phyloP scores from a whole-genome alignment of 1,140 invertebrate genomes.

The Apis cerana region DNA sequence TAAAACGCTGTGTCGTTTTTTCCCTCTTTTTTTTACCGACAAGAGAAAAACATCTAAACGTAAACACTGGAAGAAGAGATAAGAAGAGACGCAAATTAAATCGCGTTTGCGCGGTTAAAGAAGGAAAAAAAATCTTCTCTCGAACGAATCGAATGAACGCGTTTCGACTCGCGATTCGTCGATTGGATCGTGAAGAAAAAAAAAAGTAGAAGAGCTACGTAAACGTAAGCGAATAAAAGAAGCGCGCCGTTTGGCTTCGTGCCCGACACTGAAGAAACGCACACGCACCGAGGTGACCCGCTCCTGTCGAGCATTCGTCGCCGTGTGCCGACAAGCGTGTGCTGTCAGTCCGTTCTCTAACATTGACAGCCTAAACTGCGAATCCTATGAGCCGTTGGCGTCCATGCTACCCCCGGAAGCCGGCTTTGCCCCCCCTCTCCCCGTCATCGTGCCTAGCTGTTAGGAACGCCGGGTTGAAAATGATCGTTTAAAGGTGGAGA shows the following conservation, averaged over 20 bases:
- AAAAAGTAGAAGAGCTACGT: neutral
- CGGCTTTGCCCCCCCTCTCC: neutral
- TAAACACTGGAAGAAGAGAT: no score
- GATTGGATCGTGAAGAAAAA: neutral
- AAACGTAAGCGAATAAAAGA: neutral
- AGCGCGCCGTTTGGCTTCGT: slow-evolving; percentile 29
- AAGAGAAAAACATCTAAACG: no score
- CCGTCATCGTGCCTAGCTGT: neutral
- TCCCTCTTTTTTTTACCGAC: no score
- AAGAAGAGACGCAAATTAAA: no score
- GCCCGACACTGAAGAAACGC: slow-evolving; percentile 37
- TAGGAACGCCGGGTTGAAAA: neutral
- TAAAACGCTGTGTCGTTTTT: no score
- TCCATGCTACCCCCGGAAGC: slow-evolving; percentile 34
- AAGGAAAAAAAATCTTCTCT: neutral
- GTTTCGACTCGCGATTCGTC: neutral
- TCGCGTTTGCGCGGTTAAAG: no score
- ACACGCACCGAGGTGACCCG: slow-evolving; percentile 40
- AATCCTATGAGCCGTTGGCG: slow-evolving; percentile 43
- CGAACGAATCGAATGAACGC: neutral
- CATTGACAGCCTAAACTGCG: slow-evolving; percentile 61
- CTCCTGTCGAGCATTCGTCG: slow-evolving; percentile 54
- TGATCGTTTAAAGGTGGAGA: slow-evolving; percentile 1
- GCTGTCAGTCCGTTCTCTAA: slow-evolving; percentile 40
- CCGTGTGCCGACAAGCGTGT: slow-evolving; percentile 35